Base-by-base conservation (phyloP, 2,888 invertebrate genomes). In the Branchipolynoe longqiensis region DNA sequence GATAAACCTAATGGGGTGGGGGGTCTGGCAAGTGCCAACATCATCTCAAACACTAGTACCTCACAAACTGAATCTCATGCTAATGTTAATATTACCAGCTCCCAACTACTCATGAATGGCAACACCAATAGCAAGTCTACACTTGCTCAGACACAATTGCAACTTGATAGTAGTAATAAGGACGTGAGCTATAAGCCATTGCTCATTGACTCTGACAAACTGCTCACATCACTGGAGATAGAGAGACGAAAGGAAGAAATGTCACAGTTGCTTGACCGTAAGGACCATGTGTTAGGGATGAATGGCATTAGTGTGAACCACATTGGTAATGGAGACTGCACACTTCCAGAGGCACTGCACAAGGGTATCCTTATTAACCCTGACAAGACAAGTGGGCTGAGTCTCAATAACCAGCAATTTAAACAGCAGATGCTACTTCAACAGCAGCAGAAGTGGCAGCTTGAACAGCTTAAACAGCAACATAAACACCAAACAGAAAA, bases 221-320 rank as follows among this genome's bases (percentile, higher is more conserved):
- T 82, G 56, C 82, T 82, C 54, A 82, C 82, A 36, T 58, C 38
- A 8, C 58, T 58, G 54, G 82, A 82, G 82, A 82, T 82, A 58
- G 82, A 82, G 56, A 28, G 36, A n/a, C 22, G 54, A 12, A 82
- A 82, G 54, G 58, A 58, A 33, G 22, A 58, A 56, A 58, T 82
- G n/a, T 31, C 58, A 6, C 82, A 82, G 36, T 48, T 78, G 25
- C 31, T 78, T 25, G 78, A 78, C 3, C 41, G 78, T 12, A 78
- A 78, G 48, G 78, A 78, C 48, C 78, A 78, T 25, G 78, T 78
- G 78, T 31, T 78, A 33, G 78, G 88, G 85, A 87, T 91, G 78
- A 91, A 91, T 87, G 91, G 91, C 62, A 87, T 91, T 85, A n/a
- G n/a, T n/a, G 87, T 89, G 36, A 89, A 90, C 87, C 91, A 91